Base-by-base conservation (phyloP, 2,888 invertebrate species). In the Lepidocyrtoides sp. region DNA sequence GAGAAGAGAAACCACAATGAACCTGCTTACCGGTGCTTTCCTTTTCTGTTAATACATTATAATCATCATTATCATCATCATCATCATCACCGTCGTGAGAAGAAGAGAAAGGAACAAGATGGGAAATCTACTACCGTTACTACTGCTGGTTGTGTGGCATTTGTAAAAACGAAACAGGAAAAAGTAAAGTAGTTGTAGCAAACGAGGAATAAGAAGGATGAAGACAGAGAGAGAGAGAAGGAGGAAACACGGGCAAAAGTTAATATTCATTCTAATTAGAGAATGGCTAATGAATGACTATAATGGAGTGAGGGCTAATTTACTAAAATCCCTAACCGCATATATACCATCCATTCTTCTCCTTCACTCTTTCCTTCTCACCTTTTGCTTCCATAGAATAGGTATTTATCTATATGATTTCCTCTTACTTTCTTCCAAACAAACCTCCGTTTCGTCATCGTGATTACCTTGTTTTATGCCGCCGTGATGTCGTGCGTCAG, bases 231-330 rank as follows among this genome's bases (percentile, higher is more conserved):
- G n/a, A n/a, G 20, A 51, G 66, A 4, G 72, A n/a, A 72, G 54
- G 32, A 86, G 63, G 69, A 54, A 66, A 69, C 20, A 48, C 4
- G 36, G 23, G 69, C 51, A 69, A 88, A 81, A 82, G 81, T 89
- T 82, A 89, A 89, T 89, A 82, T 89, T 89, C 82, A 82, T 89
- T 89, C 82, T 89, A 89, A 89, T 89, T 89, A 89, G 82, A 44
- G 82, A 69, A 57, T 26, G 48, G 82, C 82, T 82, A 89, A 89
- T 89, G 89, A 89, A 82, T 82, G 89, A 89, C 54, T 32, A 48
- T 54, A 83, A 20, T 44, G 85, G 36, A 57, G 51, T 63, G 29
- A 87, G 87, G 51, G 69, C 83, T 85, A 83, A 89, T 89, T 88
- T 81, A 85, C 84, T 88, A 81, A 83, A 88, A 54, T 81, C 79